Evolutionary conservation across 2,888 invertebrate species (phyloP), one percentile per base, ranked within the genome.

Genomic region (Torymus texanus): DNA sequence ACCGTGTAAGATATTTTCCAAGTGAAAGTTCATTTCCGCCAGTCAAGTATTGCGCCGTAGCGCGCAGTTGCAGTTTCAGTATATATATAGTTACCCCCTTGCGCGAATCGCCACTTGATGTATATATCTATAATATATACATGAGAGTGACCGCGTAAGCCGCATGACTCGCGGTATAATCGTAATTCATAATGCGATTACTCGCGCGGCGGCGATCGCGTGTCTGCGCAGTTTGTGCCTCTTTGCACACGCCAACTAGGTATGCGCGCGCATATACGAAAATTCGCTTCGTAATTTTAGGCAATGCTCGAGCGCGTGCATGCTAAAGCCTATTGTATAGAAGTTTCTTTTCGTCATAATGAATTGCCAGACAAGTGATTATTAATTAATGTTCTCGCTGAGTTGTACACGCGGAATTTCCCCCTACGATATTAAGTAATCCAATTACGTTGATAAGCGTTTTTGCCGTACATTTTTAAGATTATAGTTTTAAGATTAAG

Each of bases 1-100:
- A 41, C 78, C 59, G 53, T 66, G 55, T 62, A 62, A 75, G 66
- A 75, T 61, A 67, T 75, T 75, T 79, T 75, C 71, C 74, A 68
- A 80, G 75, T 74, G 77, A 80, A 80, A 77, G 77, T 80, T 80
- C 62, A 73, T 77, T 77, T 77, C 77, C 80, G 61, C 51, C 66
- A 41, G 18, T 58, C 41, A 41, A 41, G 8, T 41, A 41, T 41
- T 41, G 41, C 41, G 41, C 41, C 8, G 41, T 41, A 16, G 50
- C 16, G 14, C 8, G 18, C 56, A 13, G 56, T 21, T 41, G 41
- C 41, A 21, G 21, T 8, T 56, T 2, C n/a, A 8, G 16, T 61
- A 21, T 21, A 21, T 21, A 21, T 63, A 16, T 13, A 50, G n/a
- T 12, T 29, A 1, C 55, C 10, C 51, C 55, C 21, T 24, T 24